Conservation (phyloP, 2,888 invertebrate species). For the Choristoneura rosaceana region DNA sequence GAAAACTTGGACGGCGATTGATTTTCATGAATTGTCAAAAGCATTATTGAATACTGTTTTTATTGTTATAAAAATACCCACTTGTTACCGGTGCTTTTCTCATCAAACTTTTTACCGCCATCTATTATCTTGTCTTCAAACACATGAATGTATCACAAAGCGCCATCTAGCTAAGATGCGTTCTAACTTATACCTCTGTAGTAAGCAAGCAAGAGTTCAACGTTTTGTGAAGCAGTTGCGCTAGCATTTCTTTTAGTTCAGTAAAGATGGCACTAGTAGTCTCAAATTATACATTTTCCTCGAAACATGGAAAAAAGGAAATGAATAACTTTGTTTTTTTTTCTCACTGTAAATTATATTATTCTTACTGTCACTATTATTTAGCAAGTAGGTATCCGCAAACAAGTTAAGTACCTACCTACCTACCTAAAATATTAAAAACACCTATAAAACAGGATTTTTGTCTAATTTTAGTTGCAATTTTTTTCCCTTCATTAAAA, state of each 20-base stretch:
- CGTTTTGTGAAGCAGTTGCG: background rate
- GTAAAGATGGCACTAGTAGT: conserved; percentile 1
- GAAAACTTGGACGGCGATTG: no score
- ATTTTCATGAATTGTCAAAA: no score
- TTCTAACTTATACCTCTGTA: background rate
- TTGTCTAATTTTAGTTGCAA: background rate
- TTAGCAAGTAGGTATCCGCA: no score
- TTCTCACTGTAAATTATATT: background rate
- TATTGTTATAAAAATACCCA: no score
- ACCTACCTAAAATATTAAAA: background rate
- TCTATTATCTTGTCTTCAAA: background rate
- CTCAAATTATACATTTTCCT: background rate
- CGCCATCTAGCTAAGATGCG: background rate
- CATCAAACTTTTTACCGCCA: background rate
- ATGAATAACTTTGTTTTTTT: background rate
- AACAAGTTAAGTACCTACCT: no score
- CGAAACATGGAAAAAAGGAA: background rate
- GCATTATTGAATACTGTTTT: no score
- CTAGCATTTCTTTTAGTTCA: background rate
- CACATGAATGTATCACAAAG: background rate
- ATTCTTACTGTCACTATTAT: no score
- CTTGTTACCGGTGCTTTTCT: background rate
- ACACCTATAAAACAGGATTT: background rate
- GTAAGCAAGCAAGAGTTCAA: background rate
- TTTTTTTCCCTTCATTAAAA: background rate